A percentile compares a stretch with the other conserved stretches of the same genome.
Evolutionary conservation across 2,113 vertebrate species (phyloP).

Genomic region (Copsychus sechellarum): DNA sequence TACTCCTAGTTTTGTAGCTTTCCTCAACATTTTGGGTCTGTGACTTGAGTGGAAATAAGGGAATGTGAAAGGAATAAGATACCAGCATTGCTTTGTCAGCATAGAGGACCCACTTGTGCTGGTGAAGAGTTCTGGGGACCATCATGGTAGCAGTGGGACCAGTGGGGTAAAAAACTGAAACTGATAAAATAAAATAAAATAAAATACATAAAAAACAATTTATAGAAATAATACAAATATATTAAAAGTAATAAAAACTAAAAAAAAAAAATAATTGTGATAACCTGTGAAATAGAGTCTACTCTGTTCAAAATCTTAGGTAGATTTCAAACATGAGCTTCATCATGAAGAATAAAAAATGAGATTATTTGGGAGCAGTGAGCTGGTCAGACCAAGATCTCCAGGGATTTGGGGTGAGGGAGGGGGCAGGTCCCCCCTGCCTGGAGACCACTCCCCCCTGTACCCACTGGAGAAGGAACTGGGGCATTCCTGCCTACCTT

Average conservation of each 20-base stretch:
- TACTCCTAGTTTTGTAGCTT: background rate
- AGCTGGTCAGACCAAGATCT: background rate
- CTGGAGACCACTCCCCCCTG: rapidly evolving
- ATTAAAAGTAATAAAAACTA: background rate
- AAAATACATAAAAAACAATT: background rate
- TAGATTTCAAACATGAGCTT: background rate
- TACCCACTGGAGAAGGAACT: background rate
- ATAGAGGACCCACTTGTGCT: background rate
- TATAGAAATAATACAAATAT: background rate
- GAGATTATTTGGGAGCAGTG: background rate
- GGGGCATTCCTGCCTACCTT: background rate
- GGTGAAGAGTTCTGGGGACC: background rate
- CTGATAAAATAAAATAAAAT: background rate
- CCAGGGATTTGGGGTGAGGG: background rate
- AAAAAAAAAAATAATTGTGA: rapidly evolving
- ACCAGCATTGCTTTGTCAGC: background rate
- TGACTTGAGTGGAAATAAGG: background rate
- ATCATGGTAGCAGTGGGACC: background rate
- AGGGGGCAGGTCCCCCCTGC: background rate
- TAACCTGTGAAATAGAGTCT: background rate
- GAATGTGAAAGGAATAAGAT: background rate
- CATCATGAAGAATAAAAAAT: background rate
- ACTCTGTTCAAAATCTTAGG: background rate
- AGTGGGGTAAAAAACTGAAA: background rate
- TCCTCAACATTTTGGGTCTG: background rate